Evolutionary conservation across 2,113 vertebrate species (phyloP), one percentile per base, ranked within the genome.

Genomic region (Xenopus laevis): DNA sequence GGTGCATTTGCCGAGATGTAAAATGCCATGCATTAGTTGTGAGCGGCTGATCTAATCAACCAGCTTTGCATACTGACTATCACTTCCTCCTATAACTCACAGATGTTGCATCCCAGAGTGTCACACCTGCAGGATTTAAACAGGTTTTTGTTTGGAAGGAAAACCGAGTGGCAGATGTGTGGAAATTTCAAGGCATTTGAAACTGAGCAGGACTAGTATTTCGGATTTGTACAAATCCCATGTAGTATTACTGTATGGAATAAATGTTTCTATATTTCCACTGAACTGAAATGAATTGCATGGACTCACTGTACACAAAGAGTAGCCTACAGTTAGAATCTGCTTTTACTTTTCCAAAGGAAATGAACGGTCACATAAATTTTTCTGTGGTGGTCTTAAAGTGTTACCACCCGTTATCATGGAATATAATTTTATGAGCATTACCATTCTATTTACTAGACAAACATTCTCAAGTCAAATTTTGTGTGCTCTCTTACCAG

Each of bases 111-210:
- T 84, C 77, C 74, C 81, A 65, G 17, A 50, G 59, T 81, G 80
- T 88, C 83, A 87, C 84, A 89, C 80, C 84, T 88, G 84, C 81
- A 84, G 74, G 77, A 78, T 70, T 82, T 85, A 83, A 87, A 80
- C 44, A 81, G 44, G 74, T 73, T 33, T 45, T 75, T 77, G 74
- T 73, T 72, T 73, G 67, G 62, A 81, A 59, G 77, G 65, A 2
- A 73, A 79, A 77, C 60, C 16, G n/a, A 58, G 67, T 65, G 68
- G 69, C 87, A 87, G 82, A 86, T 83, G 57, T 81, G 80, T 85
- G 81, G 57, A 78, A 82, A 83, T 68, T 79, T 82, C 74, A 86
- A 84, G 17, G 57, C 21, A 59, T 72, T 72, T 72, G 70, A 62
- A 23, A 79, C 79, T 77, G 66, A 61, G 59, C 27, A 63, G 59